A percentile compares a stretch with the other conserved stretches of the same genome.
These are phyloP conservation scores for Hyppa rectilinea DNA, from an alignment of 2,888 invertebrate species.

Conservation along the genomic window DNA sequence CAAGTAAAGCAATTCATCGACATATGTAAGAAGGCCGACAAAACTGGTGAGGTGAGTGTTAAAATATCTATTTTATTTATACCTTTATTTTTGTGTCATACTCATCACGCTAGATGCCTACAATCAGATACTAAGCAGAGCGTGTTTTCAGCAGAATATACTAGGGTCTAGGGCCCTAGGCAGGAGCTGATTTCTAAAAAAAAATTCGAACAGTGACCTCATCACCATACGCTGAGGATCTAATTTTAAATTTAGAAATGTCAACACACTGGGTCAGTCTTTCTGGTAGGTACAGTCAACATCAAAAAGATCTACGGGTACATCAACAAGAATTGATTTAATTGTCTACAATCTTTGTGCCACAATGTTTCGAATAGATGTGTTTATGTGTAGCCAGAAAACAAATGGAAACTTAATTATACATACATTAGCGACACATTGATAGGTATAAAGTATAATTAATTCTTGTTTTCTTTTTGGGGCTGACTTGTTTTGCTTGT, in stretches of 20 bases:
- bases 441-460: not conserved
- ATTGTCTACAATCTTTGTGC: not conserved
- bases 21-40: slow-evolving; percentile 90
- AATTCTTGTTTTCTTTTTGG: not conserved
- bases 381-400: not conserved
- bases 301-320: not conserved
- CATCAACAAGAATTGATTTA: not conserved
- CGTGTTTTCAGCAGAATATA: not conserved
- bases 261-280: slow-evolving; percentile 33
- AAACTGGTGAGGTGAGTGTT: slow-evolving; percentile 90
- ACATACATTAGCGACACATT: not conserved
- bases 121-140: not conserved
- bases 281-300: slow-evolving; percentile 17
- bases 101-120: not conserved
- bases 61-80: not conserved
- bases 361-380: not conserved
- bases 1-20: slow-evolving; percentile 92
- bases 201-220: slow-evolving; percentile 36
- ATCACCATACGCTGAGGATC: slow-evolving; percentile 31
- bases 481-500: not conserved
- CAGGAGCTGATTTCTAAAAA: slow-evolving; percentile 24
- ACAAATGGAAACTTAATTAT: not conserved
- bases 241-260: slow-evolving; percentile 52
- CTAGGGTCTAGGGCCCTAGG: too few relatives aligned
- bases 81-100: not conserved